Conservation (phyloP, 2,113 vertebrate species). For the Phalacrocorax pelagicus region DNA sequence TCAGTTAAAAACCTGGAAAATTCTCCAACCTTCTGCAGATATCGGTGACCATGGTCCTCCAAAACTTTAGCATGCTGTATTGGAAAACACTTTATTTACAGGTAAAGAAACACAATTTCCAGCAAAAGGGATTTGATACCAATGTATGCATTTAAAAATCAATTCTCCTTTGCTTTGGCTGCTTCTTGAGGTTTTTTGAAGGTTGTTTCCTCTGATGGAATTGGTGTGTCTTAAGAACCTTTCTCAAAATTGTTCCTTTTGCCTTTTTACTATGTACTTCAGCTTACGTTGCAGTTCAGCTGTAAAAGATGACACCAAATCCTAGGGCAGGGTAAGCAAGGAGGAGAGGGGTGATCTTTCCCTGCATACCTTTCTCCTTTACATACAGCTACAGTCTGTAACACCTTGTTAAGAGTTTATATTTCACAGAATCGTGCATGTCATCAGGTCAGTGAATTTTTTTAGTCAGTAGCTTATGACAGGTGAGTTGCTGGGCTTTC, state of each 20-base stretch:
- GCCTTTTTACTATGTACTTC: not conserved
- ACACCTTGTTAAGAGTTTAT: not conserved
- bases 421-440: rapidly evolving
- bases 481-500: not conserved
- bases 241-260: not conserved
- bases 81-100: not conserved
- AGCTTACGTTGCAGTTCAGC: not conserved
- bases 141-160: not conserved
- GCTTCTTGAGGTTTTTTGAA: not conserved
- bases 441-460: not conserved
- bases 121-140: not conserved
- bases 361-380: not conserved
- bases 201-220: not conserved
- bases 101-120: not conserved
- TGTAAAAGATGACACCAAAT: not conserved
- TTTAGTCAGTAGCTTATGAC: not conserved
- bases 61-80: not conserved
- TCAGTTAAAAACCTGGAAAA: not conserved
- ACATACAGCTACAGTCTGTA: not conserved
- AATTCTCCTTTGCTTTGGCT: not conserved
- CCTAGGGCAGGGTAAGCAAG: not conserved
- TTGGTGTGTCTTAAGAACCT: not conserved
- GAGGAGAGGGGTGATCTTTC: not conserved
- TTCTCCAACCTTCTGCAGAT: not conserved
- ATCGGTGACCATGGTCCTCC: not conserved